Evolutionary conservation across 2,113 vertebrate genomes (phyloP).

Genomic region (Halichoerus grypus): DNA sequence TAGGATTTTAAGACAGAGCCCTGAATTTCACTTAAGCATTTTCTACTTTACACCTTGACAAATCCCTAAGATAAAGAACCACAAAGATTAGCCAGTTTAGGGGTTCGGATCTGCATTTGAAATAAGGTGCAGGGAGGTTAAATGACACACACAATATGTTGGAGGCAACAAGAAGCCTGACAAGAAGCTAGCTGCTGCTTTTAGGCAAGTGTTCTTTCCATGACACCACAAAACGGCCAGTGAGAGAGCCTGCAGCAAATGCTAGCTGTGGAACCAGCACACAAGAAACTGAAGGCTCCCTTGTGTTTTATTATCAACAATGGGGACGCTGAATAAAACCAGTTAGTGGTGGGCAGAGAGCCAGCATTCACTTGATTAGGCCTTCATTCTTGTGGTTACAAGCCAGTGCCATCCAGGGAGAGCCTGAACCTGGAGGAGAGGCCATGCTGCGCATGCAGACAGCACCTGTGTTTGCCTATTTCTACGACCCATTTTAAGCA

Average conservation of each 20-base stretch:
- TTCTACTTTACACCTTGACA: background rate
- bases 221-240: background rate
- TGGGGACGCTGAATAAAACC: constrained; percentile 66
- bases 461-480: constrained; percentile 54
- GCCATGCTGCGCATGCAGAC: background rate
- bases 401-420: constrained; percentile 47
- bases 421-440: constrained; percentile 1
- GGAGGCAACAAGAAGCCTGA: background rate
- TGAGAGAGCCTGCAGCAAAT: background rate
- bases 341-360: constrained; percentile 59
- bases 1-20: constrained; percentile 2
- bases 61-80: background rate
- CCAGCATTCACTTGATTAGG: constrained; percentile 61
- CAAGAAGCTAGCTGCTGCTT: background rate
- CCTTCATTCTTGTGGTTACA: constrained; percentile 70
- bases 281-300: constrained; percentile 49
- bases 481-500: background rate
- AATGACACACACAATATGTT: fast-evolving
- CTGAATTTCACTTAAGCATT: background rate
- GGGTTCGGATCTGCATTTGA: background rate
- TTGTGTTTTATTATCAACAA: constrained; percentile 68
- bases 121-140: background rate
- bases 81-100: background rate
- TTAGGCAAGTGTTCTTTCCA: background rate
- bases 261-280: background rate